Percentiles rank a stretch among this genome's conserved stretches.
Evolutionary conservation across 2,888 invertebrate species (phyloP).

Genomic region (Drosophila rubida): DNA sequence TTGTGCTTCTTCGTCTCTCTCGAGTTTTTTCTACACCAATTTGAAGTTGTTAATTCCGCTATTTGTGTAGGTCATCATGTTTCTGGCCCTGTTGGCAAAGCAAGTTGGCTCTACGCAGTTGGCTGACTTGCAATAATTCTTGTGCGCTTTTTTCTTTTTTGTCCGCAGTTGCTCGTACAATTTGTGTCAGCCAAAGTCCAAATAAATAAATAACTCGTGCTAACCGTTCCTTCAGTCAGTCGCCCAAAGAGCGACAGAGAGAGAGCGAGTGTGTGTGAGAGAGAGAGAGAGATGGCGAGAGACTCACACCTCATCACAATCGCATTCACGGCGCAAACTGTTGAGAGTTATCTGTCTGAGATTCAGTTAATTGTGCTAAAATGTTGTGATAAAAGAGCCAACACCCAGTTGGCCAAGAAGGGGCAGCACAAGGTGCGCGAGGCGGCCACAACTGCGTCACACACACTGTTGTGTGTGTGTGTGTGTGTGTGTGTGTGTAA

Average conservation of each 20-base stretch:
- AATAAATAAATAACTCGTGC: slow-evolving; percentile 39
- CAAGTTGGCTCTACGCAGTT: slow-evolving; percentile 3
- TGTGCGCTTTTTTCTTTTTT: slow-evolving; percentile 1
- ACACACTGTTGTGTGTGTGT: slow-evolving; percentile 23
- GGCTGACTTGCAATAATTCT: slow-evolving; percentile 29
- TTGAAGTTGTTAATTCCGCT: slow-evolving; percentile 53
- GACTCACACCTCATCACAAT: slow-evolving; percentile 15
- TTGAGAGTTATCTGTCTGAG: slow-evolving; percentile 33
- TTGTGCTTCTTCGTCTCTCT: neutral
- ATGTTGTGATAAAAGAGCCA: slow-evolving; percentile 53
- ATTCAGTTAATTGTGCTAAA: slow-evolving; percentile 72
- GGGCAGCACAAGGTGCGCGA: neutral
- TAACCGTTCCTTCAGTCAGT: slow-evolving; percentile 12
- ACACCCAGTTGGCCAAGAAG: slow-evolving; percentile 8
- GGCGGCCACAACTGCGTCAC: slow-evolving; percentile 54
- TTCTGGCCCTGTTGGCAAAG: slow-evolving; percentile 25
- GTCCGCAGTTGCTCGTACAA: slow-evolving; percentile 19
- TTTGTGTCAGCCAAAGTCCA: slow-evolving; percentile 46
- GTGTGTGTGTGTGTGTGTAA: slow-evolving; percentile 29
- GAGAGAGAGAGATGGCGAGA: neutral
- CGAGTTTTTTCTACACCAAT: slow-evolving; percentile 19
- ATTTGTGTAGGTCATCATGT: slow-evolving; percentile 53
- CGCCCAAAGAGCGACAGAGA: neutral
- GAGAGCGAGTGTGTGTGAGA: too few species aligned
- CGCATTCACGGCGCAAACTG: slow-evolving; percentile 42